Evolutionary conservation across 1,140 invertebrate species (phyloP), one percentile per base, ranked within the genome.

Genomic region (Orius insidiosus): DNA sequence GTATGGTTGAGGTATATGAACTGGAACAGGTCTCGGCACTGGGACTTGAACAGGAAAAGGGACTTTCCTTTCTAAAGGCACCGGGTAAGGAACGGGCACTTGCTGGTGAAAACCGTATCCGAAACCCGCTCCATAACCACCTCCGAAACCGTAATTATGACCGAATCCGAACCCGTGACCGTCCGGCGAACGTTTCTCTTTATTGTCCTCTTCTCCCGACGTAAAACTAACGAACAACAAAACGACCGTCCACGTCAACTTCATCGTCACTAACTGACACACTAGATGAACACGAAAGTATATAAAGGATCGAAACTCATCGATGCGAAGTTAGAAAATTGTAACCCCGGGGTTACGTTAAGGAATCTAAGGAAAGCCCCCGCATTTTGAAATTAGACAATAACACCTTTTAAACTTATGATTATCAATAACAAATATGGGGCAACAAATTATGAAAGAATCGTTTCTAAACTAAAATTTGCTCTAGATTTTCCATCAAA

Each of bases 1-100:
- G 35, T 45, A 44, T 9, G 48, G 48, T 16, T 42, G 14, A 16
- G 48, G 48, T n/a, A 49, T 31, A 16, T 9, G 42, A 15, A 49
- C 42, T 5, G 48, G 41, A 1, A 49, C 42, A 1, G 48, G 41
- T 14, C 36, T 32, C 7, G 24, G 14, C 8, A 48, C 30, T 6
- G 47, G 47, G 10, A 48, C 40, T 11, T 42, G 47, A 5, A 48
- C 47, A 8, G 47, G 47, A 19, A 14, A 38, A 2, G 45, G 45
- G 6, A 47, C 37, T 32, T 40, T 47, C 3, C 37, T 13, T 9
- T 43, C 40, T 6, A 48, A 19, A 11, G 36, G 47, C 10, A 48
- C 40, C 5, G 47, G 40, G 15, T 34, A 16, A 10, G 47, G 47
- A 14, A 48, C 38, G 19, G 47, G 38, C 7, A 48, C 30, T 35